These are phyloP conservation scores for Coboldia fuscipes DNA, from an alignment of 1,140 invertebrate genomes.

Conservation along the genomic window DNA sequence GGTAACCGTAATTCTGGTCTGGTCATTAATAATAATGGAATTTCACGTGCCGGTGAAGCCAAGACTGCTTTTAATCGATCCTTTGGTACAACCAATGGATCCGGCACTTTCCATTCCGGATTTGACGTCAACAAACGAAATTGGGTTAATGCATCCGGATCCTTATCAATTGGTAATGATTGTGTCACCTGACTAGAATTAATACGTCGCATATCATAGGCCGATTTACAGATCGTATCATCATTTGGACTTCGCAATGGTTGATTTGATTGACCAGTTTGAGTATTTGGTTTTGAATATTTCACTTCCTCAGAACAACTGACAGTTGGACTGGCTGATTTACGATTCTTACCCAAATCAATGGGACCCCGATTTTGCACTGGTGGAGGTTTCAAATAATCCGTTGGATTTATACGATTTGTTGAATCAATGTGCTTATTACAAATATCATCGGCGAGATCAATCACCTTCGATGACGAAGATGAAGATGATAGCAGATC, in stretches of 20 bases:
- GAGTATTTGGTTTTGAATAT: neutral
- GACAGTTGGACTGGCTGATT: slow-evolving; percentile 33
- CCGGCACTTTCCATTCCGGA: slow-evolving; percentile 45
- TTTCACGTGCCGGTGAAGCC: slow-evolving; percentile 49
- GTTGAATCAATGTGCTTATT: neutral
- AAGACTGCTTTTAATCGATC: slow-evolving; percentile 44
- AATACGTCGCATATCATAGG: neutral
- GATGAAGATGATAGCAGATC: neutral
- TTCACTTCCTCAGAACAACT: slow-evolving; percentile 34
- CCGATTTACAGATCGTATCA: no score
- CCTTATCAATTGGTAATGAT: slow-evolving; percentile 21
- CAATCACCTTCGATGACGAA: neutral
- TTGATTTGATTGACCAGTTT: slow-evolving; percentile 14
- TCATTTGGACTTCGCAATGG: slow-evolving; percentile 13
- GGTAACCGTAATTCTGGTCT: slow-evolving; percentile 46
- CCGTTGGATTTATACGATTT: neutral
- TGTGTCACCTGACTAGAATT: slow-evolving; percentile 7
- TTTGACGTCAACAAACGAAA: slow-evolving; percentile 45
- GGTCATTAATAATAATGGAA: slow-evolving; percentile 43
- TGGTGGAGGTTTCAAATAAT: neutral
- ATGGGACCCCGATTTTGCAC: slow-evolving; percentile 36
- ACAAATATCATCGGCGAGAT: neutral
- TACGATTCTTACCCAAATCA: slow-evolving; percentile 36
- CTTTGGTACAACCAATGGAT: slow-evolving; percentile 57
- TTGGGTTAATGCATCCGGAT: slow-evolving; percentile 42